A percentile compares a stretch with the other conserved stretches of the same genome.
Conservation (phyloP, 1,140 invertebrate species). For the Hycleus phaleratus region DNA sequence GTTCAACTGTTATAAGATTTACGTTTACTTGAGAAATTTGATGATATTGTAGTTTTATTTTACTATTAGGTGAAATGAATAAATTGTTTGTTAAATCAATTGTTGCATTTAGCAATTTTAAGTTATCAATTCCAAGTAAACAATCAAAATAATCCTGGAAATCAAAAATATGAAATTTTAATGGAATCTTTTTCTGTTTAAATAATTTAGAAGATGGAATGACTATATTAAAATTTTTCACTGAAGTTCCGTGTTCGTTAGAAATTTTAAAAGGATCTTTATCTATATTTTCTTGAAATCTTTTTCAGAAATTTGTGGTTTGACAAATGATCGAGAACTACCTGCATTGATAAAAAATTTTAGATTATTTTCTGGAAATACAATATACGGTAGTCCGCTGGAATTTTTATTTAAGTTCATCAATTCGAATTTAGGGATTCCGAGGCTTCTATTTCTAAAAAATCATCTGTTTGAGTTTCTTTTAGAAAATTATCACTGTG, state of each 20-base stretch:
- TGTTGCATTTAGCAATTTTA: constrained; percentile 4
- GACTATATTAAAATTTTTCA: not conserved
- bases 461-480: not conserved
- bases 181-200: not conserved
- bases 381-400: not conserved
- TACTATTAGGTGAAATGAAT: not conserved
- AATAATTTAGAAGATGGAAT: not conserved
- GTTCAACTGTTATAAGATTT: too few species aligned
- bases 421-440: not conserved
- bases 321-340: too few species aligned
- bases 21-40: too few species aligned
- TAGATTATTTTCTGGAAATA: too few species aligned
- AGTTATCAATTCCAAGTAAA: constrained; percentile 5
- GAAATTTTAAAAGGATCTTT: not conserved
- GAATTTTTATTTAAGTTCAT: not conserved
- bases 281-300: too few species aligned
- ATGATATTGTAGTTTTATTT: not conserved
- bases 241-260: not conserved
- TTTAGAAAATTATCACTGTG: too few species aligned
- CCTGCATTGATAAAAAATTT: too few species aligned
- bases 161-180: constrained; percentile 4
- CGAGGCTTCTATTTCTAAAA: not conserved
- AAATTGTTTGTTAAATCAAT: not conserved
- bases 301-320: too few species aligned
- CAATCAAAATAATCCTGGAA: constrained; percentile 6